Conservation (phyloP, 2,888 invertebrate species). For the Drosophila maculinotata region DNA sequence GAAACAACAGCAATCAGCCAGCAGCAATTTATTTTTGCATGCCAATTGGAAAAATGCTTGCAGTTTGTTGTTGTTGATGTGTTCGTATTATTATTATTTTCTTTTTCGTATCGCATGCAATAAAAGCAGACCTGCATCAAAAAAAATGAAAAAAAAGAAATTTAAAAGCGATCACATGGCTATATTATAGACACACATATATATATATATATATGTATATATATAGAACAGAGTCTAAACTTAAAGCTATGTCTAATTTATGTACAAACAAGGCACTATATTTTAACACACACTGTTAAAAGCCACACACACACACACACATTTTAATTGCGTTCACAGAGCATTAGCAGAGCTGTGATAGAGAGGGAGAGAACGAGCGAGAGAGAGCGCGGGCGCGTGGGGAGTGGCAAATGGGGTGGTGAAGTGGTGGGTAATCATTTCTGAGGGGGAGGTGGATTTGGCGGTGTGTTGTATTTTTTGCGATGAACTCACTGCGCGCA, state of each 20-base stretch:
- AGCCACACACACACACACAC: slow-evolving; percentile 28
- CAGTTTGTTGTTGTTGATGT: slow-evolving; percentile 22
- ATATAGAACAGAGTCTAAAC: slow-evolving; percentile 59
- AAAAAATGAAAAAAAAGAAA: slow-evolving; percentile 2
- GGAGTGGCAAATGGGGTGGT: slow-evolving; percentile 57
- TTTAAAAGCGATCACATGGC: slow-evolving; percentile 50
- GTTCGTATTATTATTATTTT: slow-evolving; percentile 7
- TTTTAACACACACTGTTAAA: slow-evolving; percentile 53
- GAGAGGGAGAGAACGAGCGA: slow-evolving; percentile 5
- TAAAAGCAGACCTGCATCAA: slow-evolving; percentile 46
- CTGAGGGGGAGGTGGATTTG: not conserved
- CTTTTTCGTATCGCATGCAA: slow-evolving; percentile 32
- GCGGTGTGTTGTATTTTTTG: slow-evolving; percentile 80
- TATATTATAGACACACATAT: slow-evolving; percentile 47
- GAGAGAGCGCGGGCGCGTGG: slow-evolving; percentile 33
- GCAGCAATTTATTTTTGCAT: slow-evolving; percentile 39
- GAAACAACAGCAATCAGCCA: slow-evolving; percentile 7
- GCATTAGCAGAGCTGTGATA: slow-evolving; percentile 41
- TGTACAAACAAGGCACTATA: slow-evolving; percentile 78
- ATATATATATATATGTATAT: slow-evolving; percentile 31
- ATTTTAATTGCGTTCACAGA: slow-evolving; percentile 72
- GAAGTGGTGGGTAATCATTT: slow-evolving; percentile 41
- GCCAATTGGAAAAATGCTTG: slow-evolving; percentile 34
- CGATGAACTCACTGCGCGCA: slow-evolving; percentile 82
- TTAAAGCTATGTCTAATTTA: slow-evolving; percentile 72